These are phyloP conservation scores for Sipunculus nudus DNA, from an alignment of 2,888 invertebrate genomes.

Conservation along the genomic window DNA sequence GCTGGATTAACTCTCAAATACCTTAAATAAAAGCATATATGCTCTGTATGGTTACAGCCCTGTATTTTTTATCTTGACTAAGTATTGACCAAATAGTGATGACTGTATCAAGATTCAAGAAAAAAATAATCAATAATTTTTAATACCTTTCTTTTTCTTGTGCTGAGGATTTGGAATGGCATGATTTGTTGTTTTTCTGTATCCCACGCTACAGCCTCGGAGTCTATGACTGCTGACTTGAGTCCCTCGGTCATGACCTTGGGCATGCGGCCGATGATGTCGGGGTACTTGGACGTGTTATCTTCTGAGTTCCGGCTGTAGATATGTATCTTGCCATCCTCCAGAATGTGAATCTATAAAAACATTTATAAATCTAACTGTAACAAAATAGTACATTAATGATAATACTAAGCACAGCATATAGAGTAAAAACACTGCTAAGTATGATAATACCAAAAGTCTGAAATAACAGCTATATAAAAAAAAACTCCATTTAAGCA, in stretches of 20 bases:
- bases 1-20: too few species aligned
- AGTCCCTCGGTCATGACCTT: constrained; percentile 68
- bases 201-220: constrained; percentile 98
- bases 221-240: constrained; percentile 88
- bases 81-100: too few species aligned
- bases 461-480: too few species aligned
- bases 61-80: too few species aligned
- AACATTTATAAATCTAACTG: constrained; percentile 4
- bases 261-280: constrained; percentile 80
- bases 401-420: too few species aligned
- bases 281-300: constrained; percentile 95
- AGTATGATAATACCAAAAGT: too few species aligned
- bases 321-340: constrained; percentile 78
- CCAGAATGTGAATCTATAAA: constrained; percentile 77
- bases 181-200: constrained; percentile 84
- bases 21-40: too few species aligned
- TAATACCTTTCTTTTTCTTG: constrained; percentile 88
- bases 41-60: too few species aligned
- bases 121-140: neutral
- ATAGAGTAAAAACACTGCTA: too few species aligned
- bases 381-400: too few species aligned
- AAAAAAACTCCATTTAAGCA: too few species aligned
- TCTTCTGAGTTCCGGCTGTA: constrained; percentile 97
- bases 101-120: too few species aligned
- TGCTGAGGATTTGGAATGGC: constrained; percentile 95